Base-by-base conservation (phyloP, 2,797 vertebrate genomes). In the Manis javanica region DNA sequence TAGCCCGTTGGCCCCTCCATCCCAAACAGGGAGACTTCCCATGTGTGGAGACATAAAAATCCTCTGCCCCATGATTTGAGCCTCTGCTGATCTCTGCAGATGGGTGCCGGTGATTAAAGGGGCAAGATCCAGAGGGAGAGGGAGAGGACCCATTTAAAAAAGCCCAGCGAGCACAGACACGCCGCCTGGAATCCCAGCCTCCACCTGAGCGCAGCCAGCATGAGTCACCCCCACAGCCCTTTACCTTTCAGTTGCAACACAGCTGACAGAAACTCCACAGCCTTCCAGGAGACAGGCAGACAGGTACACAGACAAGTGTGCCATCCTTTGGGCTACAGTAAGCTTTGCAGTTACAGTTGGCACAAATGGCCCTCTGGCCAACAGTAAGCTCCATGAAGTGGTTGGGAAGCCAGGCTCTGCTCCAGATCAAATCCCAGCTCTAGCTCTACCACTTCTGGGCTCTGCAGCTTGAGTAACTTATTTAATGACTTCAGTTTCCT, bases 171-270 rank as follows among this genome's bases (percentile, higher is more conserved):
- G 98, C 98, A 97, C 90, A 92, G 95, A 97, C 98, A 97, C 15
- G 98, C 96, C 95, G 66, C 1, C 4, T 96, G 96, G 98, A 98
- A 98, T 97, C 98, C 97, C 97, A 97, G 96, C 77, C 97, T 98
- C 96, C 98, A 97, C 97, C 96, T 97, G 96, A 97, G 97, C 97
- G 97, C 98, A 97, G 98, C 96, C 96, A 96, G 96, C 61, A 9
- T 99, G 98, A 99, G 97, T 99, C 98, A 99, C 95, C 87, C 46
- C 46, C 97, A 94, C 85, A 97, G 98, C 98, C 98, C 98, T 98
- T 98, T 91, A 96, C 98, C 97, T 96, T 61, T 95, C 96, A 95
- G 0, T 98, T 98, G 98, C 98, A 98, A 98, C 98, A 99, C 98
- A 92, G 98, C 95, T 98, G 96, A 98, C 98, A 97, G 98, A 99